Evolutionary conservation across 2,113 vertebrate species (phyloP), one percentile per base, ranked within the genome.

Genomic region (Theristicus caerulescens): DNA sequence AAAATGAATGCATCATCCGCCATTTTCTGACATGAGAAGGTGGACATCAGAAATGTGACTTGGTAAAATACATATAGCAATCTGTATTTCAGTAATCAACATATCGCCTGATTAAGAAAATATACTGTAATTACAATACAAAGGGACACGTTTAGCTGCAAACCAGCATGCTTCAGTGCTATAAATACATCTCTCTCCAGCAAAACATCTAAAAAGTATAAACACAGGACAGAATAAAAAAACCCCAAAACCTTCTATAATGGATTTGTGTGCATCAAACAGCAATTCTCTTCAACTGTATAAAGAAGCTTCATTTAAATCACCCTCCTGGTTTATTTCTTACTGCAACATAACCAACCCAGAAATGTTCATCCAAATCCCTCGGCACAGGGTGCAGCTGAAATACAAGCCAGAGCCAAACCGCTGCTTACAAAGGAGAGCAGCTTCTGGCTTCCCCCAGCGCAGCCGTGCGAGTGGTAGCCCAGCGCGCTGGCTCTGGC

Each of bases 391-490:
- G 64, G 44, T 58, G 31, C 61, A 58, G 32, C 49, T 61, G 25
- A 55, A 80, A 74, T 8, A 61, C 7, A 7, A 84, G n/a, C n/a
- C 54, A 62, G 38, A 46, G 20, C 10, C 69, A 58, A n/a, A 46
- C 29, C 4, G 2, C 59, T 29, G 40, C 46, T 36, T 13, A 15
- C 29, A 17, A 7, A 42, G 78, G 61, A 36, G 52, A 22, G 38
- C 3, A 5, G 24, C 4, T 3, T 4, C 21, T 10, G 14, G 40
- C 49, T 17, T 62, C 27, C 17, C 22, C 22, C 36, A 29, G 52
- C 1, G 3, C 27, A 42, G 24, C 59, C 3, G 3, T 15, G 27
- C 13, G 3, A 29, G 38, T 2, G 1, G 65, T 19, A n/a, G 40
- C 20, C 32, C 55, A 55, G 54, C 31, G 16, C 3, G 5, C 31